Base-by-base conservation (phyloP, 2,888 invertebrate species). In the Rhorus exstirpatorius region DNA sequence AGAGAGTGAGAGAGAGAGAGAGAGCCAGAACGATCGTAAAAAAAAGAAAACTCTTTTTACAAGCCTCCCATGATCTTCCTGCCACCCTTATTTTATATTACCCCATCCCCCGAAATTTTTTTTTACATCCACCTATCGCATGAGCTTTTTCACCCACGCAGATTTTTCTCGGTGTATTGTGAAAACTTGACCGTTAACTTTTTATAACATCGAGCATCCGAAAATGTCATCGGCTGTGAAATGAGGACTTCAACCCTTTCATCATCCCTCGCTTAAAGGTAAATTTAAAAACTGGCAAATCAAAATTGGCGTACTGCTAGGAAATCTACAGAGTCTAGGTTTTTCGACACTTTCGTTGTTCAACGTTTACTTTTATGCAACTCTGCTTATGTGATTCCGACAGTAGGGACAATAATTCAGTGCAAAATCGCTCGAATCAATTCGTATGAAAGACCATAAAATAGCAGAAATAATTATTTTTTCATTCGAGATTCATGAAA, bases 21-120 rank as follows among this genome's bases (percentile, higher is more conserved):
- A n/a, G n/a, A n/a, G n/a, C n/a, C n/a, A n/a, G 14, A 4, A 60
- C 2, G 10, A 35, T 58, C 35, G 17, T 14, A n/a, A 55, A 71
- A 55, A 3, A 26, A 53, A 41, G 10, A 51, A 68, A 70, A 38
- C 61, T 17, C 17, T 49, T 38, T 61, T 75, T 63, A 70, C 68
- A 46, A 26, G 53, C 61, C 14, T 24, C 21, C 35, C 35, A 38
- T 53, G 41, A 41, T 63, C 41, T 74, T 41, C 21, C 24, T 7
- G 17, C 17, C 24, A 24, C 51, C 38, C 12, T 26, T 41, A 63
- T 61, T 53, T 51, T 41, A 26, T 46, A 35, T 1, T 63, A 19
- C n/a, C n/a, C 12, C 26, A 46, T 49, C 14, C 38, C 44, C 49
- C 31, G 44, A 41, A 38, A 49, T 65, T 65, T 24, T 46, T 38